These are phyloP conservation scores for Allacma fusca DNA, from an alignment of 2,888 invertebrate genomes.

Conservation along the genomic window DNA sequence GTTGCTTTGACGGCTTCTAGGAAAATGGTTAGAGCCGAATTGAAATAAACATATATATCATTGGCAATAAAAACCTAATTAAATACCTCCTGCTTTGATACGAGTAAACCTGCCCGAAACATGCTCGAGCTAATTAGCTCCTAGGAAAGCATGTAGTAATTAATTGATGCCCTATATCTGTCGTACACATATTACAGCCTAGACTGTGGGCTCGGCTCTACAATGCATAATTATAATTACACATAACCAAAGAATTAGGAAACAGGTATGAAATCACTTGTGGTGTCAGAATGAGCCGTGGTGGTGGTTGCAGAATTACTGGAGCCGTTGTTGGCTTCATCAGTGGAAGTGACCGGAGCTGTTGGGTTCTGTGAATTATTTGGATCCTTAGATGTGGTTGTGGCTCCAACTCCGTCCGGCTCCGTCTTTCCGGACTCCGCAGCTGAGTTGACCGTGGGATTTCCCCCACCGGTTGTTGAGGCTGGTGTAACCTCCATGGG, in stretches of 20 bases:
- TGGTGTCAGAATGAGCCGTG: conserved; percentile 10
- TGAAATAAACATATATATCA: no score
- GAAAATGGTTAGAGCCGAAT: no score
- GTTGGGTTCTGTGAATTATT: conserved; percentile 21
- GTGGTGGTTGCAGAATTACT: conserved; percentile 5
- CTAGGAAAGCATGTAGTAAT: no score
- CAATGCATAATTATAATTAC: no score
- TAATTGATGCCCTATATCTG: no score
- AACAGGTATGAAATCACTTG: background rate
- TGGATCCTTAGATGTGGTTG: conserved; percentile 34
- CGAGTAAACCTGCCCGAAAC: no score
- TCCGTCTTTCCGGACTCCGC: background rate
- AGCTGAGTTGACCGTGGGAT: conserved; percentile 6
- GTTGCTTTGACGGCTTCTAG: no score
- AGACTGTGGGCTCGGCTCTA: no score
- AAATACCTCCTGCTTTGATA: no score
- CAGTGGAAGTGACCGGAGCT: conserved; percentile 41
- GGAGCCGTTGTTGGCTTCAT: conserved; percentile 31
- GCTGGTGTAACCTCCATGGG: background rate
- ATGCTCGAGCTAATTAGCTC: no score
- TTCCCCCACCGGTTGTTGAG: conserved; percentile 1
- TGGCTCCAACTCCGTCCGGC: conserved; percentile 29
- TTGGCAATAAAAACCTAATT: no score
- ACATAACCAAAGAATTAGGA: background rate
- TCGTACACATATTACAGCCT: no score